Percentiles rank a stretch among this genome's conserved stretches.
phyloP scores from a whole-genome alignment of 2,888 invertebrate species.

The Cybosia mesomella region DNA sequence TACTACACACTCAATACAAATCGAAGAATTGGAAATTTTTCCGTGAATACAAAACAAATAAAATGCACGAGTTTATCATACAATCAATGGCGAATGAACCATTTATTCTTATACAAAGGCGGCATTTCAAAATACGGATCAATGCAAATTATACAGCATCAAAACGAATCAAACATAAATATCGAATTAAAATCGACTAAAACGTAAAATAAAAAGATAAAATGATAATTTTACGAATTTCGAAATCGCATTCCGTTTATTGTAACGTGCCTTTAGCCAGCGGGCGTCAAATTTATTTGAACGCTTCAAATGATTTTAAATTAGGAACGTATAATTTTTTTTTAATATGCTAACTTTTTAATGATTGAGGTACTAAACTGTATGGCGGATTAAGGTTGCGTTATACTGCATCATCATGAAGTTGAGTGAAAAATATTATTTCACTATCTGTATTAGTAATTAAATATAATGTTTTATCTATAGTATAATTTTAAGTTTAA shows the following conservation, averaged over 20 bases:
- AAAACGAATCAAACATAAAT: slow-evolving; percentile 25
- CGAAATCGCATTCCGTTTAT: slow-evolving; percentile 67
- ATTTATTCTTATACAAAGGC: slow-evolving; percentile 17
- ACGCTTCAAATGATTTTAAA: slow-evolving; percentile 68
- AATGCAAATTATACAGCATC: slow-evolving; percentile 22
- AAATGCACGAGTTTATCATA: slow-evolving; percentile 15
- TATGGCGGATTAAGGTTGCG: slow-evolving; percentile 19
- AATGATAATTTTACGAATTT: slow-evolving; percentile 49
- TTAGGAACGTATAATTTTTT: slow-evolving; percentile 71
- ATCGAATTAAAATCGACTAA: slow-evolving; percentile 25
- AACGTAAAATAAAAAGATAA: slow-evolving; percentile 23
- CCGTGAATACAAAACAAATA: not conserved
- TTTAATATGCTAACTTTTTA: slow-evolving; percentile 53
- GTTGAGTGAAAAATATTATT: not conserved
- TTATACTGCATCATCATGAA: not conserved
- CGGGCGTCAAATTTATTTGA: slow-evolving; percentile 60
- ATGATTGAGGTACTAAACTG: slow-evolving; percentile 46
- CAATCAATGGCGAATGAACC: slow-evolving; percentile 15
- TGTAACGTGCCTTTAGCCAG: slow-evolving; percentile 56
- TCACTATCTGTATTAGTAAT: not conserved
- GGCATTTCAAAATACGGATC: slow-evolving; percentile 19
- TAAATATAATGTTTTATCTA: not conserved
- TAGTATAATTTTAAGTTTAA: not conserved
- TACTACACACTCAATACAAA: not conserved
- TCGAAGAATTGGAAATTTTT: not conserved